Base-by-base conservation (phyloP, 92 coral and sea anemone species). In the Meandrina meandrites region DNA sequence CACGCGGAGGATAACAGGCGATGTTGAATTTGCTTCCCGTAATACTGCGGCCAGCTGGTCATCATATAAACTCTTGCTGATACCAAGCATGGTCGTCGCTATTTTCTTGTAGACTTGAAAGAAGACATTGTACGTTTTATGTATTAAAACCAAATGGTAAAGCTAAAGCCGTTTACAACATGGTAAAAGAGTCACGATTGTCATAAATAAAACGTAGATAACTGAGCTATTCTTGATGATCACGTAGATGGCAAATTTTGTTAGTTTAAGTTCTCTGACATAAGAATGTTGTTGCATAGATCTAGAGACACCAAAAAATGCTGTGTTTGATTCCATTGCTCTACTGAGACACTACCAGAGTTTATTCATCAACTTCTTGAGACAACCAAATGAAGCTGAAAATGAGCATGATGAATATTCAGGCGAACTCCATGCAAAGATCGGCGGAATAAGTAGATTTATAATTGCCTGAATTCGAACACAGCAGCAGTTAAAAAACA, bases 21-120 rank as follows among this genome's bases (percentile, higher is more conserved):
- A 75, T 85, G 77, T 42, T 15, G 34, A 64, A 42, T 21, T 18
- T 24, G 80, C 42, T 24, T 53, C 21, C 80, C 8, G 56, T 8
- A 54, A 40, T 75, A 35, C 56, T 34, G 87, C 72, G 54, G 66
- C 66, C 56, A 74, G 47, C 73, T 84, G 79, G 87, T 60, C 78
- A 4, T 70, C 42, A 16, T 54, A 58, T 21, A 56, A 84, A 66
- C 73, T 72, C 45, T 10, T 84, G 54, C 3, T 84, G 2, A 40
- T 56, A n/a, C 34, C 57, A n/a, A 36, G 70, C 40, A 56, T 75
- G 22, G 22, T 75, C 12, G 8, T 51, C 30, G 66, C 57, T 14
- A 40, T 6, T 57, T 22, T 14, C 3, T 75, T 42, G 87, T 27
- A 28, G 80, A 27, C 24, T 7, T 32, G 30, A 22, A 17, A 8